These are phyloP conservation scores for Scaptomyza caliginosa DNA, from an alignment of 2,888 invertebrate genomes.

Conservation along the genomic window DNA sequence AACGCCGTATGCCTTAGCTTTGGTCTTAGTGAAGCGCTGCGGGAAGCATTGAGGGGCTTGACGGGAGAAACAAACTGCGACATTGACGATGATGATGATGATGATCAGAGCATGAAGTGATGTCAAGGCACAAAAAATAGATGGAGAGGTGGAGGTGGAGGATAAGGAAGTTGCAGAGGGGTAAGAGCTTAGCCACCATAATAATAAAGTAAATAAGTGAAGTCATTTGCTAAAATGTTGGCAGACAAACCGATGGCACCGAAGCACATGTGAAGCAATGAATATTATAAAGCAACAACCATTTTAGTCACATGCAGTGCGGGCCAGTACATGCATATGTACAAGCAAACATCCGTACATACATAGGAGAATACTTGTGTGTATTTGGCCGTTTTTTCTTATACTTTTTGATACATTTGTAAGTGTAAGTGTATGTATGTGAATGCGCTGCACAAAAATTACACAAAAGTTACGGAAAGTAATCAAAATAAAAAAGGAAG, in stretches of 20 bases:
- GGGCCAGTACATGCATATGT: neutral
- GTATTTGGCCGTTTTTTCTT: neutral
- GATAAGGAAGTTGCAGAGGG: neutral
- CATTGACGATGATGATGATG: constrained; percentile 27
- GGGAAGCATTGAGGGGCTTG: neutral
- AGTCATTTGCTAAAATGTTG: constrained; percentile 81
- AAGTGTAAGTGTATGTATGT: constrained; percentile 3
- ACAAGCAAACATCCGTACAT: constrained; percentile 6
- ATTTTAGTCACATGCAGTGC: constrained; percentile 47
- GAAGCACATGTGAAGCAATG: constrained; percentile 58
- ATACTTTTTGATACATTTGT: neutral
- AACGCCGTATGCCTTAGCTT: constrained; percentile 32
- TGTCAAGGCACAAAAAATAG: neutral
- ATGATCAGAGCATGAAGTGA: neutral
- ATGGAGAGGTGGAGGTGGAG: no score
- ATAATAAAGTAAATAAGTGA: constrained; percentile 64
- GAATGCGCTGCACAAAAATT: constrained; percentile 37
- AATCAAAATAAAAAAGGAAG: constrained; percentile 29
- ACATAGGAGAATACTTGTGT: neutral
- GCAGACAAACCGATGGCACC: constrained; percentile 43
- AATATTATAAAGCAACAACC: constrained; percentile 18
- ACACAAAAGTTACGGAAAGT: constrained; percentile 63
- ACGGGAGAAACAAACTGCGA: constrained; percentile 5
- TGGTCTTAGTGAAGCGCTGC: constrained; percentile 33
- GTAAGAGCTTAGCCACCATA: constrained; percentile 38